Percentiles rank a stretch among this genome's conserved stretches.
Conservation (phyloP, 2,888 invertebrate species). For the Trissonchulus sp. region DNA sequence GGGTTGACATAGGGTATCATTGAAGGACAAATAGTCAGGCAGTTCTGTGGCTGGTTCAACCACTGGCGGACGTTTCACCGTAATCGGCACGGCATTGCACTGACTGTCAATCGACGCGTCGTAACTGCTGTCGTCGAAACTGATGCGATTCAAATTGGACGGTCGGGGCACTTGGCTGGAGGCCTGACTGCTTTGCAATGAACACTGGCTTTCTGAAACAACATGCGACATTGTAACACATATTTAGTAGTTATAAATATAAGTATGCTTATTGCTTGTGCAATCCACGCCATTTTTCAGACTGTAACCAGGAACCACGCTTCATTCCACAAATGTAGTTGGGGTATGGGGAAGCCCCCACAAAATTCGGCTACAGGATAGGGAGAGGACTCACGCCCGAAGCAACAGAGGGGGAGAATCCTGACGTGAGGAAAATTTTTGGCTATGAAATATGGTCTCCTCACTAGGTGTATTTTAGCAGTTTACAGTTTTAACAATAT, state of each 20-base stretch:
- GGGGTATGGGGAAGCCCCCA: too few relatives aligned
- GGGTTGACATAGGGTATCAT: not conserved
- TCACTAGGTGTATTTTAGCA: too few relatives aligned
- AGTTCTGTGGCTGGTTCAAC: not conserved
- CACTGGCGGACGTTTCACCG: not conserved
- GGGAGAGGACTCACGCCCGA: too few relatives aligned
- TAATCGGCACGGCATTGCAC: not conserved
- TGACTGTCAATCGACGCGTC: not conserved
- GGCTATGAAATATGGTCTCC: too few relatives aligned
- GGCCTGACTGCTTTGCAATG: not conserved
- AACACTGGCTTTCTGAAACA: constrained; percentile 1
- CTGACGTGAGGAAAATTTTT: too few relatives aligned
- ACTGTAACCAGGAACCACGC: too few relatives aligned
- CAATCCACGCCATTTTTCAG: too few relatives aligned
- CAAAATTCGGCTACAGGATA: too few relatives aligned
- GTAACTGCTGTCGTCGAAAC: not conserved
- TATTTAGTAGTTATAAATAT: not conserved
- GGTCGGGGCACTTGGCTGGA: not conserved
- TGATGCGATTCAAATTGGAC: not conserved
- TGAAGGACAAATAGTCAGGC: not conserved
- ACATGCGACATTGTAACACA: too few relatives aligned
- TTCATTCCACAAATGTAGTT: too few relatives aligned
- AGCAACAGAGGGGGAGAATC: too few relatives aligned
- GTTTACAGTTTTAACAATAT: too few relatives aligned
- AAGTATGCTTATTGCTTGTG: not conserved